Conservation (phyloP, 2,888 invertebrate species). For the Leucania comma region DNA sequence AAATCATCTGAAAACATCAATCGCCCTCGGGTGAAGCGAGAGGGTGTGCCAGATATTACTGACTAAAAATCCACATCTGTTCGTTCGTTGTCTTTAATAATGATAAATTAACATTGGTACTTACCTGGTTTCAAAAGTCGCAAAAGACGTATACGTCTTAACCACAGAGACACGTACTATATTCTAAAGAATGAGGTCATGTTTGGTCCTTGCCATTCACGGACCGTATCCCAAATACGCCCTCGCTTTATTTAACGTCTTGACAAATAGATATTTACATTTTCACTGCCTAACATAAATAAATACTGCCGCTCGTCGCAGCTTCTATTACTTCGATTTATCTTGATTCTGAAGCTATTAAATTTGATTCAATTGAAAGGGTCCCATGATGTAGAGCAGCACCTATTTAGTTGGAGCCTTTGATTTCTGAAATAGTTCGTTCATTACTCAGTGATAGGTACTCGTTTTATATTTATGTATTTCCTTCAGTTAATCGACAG, state of each 20-base stretch:
- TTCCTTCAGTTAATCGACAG: not conserved
- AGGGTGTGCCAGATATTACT: too few species aligned
- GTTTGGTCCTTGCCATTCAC: slow-evolving; percentile 21
- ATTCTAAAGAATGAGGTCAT: slow-evolving; percentile 31
- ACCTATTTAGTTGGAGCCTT: slow-evolving; percentile 27
- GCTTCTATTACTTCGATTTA: slow-evolving; percentile 52
- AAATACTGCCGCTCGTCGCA: slow-evolving; percentile 49
- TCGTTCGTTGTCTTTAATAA: too few species aligned
- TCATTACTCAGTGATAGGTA: slow-evolving; percentile 16
- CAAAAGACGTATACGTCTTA: too few species aligned
- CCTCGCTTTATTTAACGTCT: slow-evolving; percentile 53
- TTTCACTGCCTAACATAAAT: slow-evolving; percentile 59
- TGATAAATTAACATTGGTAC: too few species aligned
- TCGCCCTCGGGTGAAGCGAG: too few species aligned
- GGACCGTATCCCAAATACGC: slow-evolving; percentile 42
- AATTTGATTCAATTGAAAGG: slow-evolving; percentile 57
- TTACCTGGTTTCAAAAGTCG: too few species aligned
- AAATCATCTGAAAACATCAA: too few species aligned
- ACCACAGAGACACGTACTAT: slow-evolving; percentile 4
- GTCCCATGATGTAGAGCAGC: slow-evolving; percentile 42
- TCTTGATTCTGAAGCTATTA: slow-evolving; percentile 53
- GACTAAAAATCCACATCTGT: too few species aligned
- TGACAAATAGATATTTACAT: slow-evolving; percentile 62
- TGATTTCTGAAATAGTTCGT: slow-evolving; percentile 35
- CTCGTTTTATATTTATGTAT: slow-evolving; percentile 32